These are phyloP conservation scores for Amniataba percoides DNA, from an alignment of 2,797 vertebrate genomes.

Conservation along the genomic window DNA sequence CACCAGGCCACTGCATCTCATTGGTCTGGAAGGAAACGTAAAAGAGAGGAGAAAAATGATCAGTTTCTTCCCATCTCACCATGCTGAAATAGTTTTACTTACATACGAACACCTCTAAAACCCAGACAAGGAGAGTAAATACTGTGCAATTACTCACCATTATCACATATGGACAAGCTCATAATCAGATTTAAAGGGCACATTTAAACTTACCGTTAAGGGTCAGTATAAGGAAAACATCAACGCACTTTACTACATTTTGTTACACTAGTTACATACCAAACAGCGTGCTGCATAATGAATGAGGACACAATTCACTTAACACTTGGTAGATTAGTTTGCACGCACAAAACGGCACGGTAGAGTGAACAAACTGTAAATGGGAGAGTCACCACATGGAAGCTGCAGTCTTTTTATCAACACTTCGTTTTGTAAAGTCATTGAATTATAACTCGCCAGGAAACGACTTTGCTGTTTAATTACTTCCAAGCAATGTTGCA, in stretches of 20 bases:
- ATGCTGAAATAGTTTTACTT: not conserved
- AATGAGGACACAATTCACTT: conserved; percentile 62
- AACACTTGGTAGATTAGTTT: conserved; percentile 53
- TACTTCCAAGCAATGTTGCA: conserved; percentile 24
- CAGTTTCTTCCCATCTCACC: not conserved
- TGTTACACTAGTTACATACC: conserved; percentile 38
- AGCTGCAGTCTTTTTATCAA: conserved; percentile 27
- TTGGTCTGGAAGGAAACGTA: conserved; percentile 81
- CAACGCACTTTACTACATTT: conserved; percentile 20
- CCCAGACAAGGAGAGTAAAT: not conserved
- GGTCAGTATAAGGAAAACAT: conserved; percentile 9
- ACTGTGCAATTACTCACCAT: not conserved
- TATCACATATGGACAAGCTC: no score
- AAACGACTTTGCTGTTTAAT: conserved; percentile 49
- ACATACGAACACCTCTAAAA: not conserved
- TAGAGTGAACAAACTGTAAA: conserved; percentile 20
- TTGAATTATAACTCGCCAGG: conserved; percentile 26
- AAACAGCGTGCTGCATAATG: conserved; percentile 39
- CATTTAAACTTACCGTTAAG: no score
- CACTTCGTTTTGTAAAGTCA: conserved; percentile 26
- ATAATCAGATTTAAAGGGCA: no score
- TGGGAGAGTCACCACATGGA: conserved; percentile 23
- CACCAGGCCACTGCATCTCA: conserved; percentile 92
- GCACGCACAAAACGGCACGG: conserved; percentile 30
- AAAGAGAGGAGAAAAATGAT: not conserved